Conservation (phyloP, 2,888 invertebrate species). For the Drosophila helvetica region DNA sequence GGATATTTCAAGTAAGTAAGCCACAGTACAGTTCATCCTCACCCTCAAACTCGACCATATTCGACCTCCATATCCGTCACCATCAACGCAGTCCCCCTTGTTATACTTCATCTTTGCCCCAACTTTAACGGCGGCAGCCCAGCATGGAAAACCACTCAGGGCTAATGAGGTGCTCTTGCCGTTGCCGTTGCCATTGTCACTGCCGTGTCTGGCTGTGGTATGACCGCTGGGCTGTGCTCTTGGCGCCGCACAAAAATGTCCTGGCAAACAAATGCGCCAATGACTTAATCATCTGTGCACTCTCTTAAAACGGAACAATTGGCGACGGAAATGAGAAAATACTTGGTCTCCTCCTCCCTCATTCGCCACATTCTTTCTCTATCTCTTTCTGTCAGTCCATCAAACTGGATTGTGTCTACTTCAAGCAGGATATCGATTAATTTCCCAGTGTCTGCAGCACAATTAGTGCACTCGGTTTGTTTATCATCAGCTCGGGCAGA, state of each 20-base stretch:
- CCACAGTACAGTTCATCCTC: not conserved
- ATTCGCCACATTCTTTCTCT: not conserved
- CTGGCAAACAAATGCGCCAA: slow-evolving; percentile 62
- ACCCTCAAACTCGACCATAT: too few species aligned
- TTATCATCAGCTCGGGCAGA: slow-evolving; percentile 55
- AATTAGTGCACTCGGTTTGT: slow-evolving; percentile 72
- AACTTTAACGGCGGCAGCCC: slow-evolving; percentile 1
- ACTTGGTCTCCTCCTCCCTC: slow-evolving; percentile 46
- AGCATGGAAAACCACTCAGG: slow-evolving; percentile 54
- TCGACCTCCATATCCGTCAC: not conserved
- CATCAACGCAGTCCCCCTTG: not conserved
- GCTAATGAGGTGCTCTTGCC: slow-evolving; percentile 49
- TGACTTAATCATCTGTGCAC: slow-evolving; percentile 53
- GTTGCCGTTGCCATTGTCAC: not conserved
- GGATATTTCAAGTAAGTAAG: slow-evolving; percentile 92
- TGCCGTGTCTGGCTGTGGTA: slow-evolving; percentile 17
- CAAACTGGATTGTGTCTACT: slow-evolving; percentile 52
- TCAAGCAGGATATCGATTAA: slow-evolving; percentile 75
- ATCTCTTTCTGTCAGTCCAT: slow-evolving; percentile 25
- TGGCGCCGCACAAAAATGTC: slow-evolving; percentile 62
- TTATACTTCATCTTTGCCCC: slow-evolving; percentile 10
- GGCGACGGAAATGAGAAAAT: slow-evolving; percentile 70
- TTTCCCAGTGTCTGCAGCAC: slow-evolving; percentile 73
- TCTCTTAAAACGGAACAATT: slow-evolving; percentile 55
- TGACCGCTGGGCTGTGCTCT: slow-evolving; percentile 44